Evolutionary conservation across 2,888 invertebrate genomes (phyloP).

Genomic region (Polymixis flavicincta): DNA sequence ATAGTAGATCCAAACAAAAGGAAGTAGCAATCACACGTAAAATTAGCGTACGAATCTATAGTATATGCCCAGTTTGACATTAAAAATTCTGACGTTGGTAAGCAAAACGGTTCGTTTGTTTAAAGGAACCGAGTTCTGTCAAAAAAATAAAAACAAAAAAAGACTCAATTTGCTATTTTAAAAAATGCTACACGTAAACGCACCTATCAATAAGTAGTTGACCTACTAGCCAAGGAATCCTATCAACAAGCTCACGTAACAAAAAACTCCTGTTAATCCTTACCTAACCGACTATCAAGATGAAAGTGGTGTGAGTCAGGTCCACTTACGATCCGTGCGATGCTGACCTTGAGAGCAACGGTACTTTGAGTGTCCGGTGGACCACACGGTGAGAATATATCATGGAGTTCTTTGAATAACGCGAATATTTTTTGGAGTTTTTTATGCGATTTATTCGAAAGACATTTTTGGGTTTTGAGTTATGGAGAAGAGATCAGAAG

Average conservation of each 20-base stretch:
- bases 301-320: constrained; percentile 78
- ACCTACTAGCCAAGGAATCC: constrained; percentile 31
- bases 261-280: constrained; percentile 49
- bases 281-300: constrained; percentile 57
- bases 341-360: constrained; percentile 74
- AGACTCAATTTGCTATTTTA: neutral
- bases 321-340: constrained; percentile 47
- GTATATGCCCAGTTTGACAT: no score
- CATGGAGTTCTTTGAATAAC: constrained; percentile 28
- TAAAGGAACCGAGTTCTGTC: neutral
- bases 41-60: no score
- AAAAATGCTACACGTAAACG: neutral
- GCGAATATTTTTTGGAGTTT: neutral
- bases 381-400: constrained; percentile 65
- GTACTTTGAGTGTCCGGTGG: constrained; percentile 33
- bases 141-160: neutral
- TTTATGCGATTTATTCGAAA: constrained; percentile 28
- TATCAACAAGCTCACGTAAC: constrained; percentile 36
- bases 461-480: neutral
- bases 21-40: no score
- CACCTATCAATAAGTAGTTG: constrained; percentile 14
- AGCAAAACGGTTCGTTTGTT: no score
- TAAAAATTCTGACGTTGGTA: no score
- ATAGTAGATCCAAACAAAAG: no score
- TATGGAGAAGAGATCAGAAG: no score